phyloP scores from a whole-genome alignment of 2,797 vertebrate species.

The Toxotes lorentzi region DNA sequence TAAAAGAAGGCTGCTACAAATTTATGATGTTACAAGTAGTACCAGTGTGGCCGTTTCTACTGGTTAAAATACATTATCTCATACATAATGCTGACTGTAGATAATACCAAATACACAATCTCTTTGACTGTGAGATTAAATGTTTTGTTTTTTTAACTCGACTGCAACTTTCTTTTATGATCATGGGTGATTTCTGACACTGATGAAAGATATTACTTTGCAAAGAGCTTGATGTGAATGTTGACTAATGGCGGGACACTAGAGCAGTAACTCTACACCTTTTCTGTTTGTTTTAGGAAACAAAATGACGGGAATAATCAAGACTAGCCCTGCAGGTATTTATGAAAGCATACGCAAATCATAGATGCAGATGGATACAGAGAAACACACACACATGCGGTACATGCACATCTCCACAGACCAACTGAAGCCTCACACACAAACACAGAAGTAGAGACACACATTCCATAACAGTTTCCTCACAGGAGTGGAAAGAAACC shows the following conservation, averaged over 20 bases:
- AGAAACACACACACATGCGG: background rate
- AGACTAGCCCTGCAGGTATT: constrained; percentile 33
- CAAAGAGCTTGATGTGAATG: constrained; percentile 29
- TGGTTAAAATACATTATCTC: background rate
- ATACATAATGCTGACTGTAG: no score
- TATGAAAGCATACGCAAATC: constrained; percentile 7
- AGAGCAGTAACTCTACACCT: constrained; percentile 34
- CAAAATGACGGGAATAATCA: constrained; percentile 25
- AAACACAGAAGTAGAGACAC: constrained; percentile 8
- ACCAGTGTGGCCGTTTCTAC: no score
- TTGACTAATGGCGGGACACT: constrained; percentile 56
- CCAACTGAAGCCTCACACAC: constrained; percentile 3
- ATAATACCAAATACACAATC: background rate
- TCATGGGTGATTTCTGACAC: background rate
- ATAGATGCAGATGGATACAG: background rate
- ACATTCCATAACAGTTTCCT: constrained; percentile 80
- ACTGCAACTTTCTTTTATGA: constrained; percentile 1
- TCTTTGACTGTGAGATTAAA: background rate
- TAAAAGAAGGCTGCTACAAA: background rate
- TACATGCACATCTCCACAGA: constrained; percentile 1
- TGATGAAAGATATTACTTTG: constrained; percentile 23
- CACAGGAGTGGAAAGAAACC: constrained; percentile 74
- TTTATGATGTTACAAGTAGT: background rate
- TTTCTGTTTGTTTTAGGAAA: constrained; percentile 49
- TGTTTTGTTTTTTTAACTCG: background rate